phyloP scores from a whole-genome alignment of 2,888 invertebrate genomes.

The Cephalotes varians region DNA sequence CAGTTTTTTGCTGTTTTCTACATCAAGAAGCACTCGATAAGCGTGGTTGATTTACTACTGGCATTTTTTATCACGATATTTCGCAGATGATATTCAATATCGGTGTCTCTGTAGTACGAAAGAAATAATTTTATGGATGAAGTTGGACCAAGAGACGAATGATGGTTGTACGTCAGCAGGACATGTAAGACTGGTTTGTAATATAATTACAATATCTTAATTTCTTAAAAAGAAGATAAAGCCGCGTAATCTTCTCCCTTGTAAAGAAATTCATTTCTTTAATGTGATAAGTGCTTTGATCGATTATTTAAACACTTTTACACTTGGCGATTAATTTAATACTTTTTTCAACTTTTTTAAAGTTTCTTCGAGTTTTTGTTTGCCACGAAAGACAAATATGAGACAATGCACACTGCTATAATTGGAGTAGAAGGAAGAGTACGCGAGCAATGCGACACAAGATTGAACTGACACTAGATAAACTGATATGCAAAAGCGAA shows the following conservation, averaged over 20 bases:
- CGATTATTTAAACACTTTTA: neutral
- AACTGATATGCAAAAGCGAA: slow-evolving; percentile 81
- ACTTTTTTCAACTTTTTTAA: neutral
- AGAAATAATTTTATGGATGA: neutral
- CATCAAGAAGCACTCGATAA: slow-evolving; percentile 51
- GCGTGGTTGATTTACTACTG: slow-evolving; percentile 67
- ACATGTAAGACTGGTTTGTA: neutral
- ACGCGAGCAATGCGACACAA: slow-evolving; percentile 59
- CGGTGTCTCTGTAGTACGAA: neutral
- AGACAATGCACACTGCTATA: slow-evolving; percentile 29
- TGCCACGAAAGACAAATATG: slow-evolving; percentile 50
- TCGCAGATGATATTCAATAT: slow-evolving; percentile 68
- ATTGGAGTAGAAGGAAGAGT: slow-evolving; percentile 47
- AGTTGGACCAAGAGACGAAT: neutral
- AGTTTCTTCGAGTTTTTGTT: neutral
- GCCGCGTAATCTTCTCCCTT: too few species aligned
- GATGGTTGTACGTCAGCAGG: neutral
- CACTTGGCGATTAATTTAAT: neutral
- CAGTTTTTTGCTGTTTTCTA: slow-evolving; percentile 71
- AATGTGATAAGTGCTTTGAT: neutral
- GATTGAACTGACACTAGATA: slow-evolving; percentile 66
- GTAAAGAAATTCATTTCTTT: neutral
- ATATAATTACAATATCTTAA: neutral
- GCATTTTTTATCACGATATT: slow-evolving; percentile 49
- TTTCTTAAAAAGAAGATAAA: neutral